A percentile compares a stretch with the other conserved stretches of the same genome.
Conservation (phyloP, 2,797 vertebrate species). For the Forpus xanthops region DNA sequence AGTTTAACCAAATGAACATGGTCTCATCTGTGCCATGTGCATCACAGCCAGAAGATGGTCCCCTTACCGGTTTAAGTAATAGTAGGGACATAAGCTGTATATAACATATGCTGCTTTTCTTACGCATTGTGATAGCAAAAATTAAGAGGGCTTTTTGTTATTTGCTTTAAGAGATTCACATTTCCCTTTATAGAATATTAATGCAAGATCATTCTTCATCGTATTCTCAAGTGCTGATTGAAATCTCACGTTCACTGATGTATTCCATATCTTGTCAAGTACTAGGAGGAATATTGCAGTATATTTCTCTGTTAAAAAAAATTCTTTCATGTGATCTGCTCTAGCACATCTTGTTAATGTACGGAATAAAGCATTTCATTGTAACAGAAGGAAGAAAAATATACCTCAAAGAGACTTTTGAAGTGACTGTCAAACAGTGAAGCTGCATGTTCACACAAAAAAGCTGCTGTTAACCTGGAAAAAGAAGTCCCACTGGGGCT, state of each 20-base stretch:
- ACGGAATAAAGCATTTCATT: neutral
- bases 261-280: slow-evolving; percentile 11
- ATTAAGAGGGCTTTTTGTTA: neutral
- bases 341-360: neutral
- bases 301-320: slow-evolving; percentile 20
- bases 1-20: neutral
- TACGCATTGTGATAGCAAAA: neutral
- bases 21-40: neutral
- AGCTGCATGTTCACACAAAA: neutral
- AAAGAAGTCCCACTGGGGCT: slow-evolving; percentile 18
- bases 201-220: neutral
- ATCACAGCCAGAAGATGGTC: neutral
- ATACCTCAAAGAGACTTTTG: slow-evolving; percentile 4
- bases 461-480: slow-evolving; percentile 23
- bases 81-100: neutral
- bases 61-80: neutral
- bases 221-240: neutral
- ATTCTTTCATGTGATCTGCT: slow-evolving; percentile 10
- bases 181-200: slow-evolving; percentile 22
- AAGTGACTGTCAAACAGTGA: slow-evolving; percentile 7
- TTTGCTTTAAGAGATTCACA: neutral
- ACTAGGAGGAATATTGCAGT: neutral
- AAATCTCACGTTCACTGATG: neutral
- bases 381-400: neutral
- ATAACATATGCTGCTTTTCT: neutral